Base-by-base conservation (phyloP, 2,888 invertebrate genomes). In the Acanthosepion lycidas region DNA sequence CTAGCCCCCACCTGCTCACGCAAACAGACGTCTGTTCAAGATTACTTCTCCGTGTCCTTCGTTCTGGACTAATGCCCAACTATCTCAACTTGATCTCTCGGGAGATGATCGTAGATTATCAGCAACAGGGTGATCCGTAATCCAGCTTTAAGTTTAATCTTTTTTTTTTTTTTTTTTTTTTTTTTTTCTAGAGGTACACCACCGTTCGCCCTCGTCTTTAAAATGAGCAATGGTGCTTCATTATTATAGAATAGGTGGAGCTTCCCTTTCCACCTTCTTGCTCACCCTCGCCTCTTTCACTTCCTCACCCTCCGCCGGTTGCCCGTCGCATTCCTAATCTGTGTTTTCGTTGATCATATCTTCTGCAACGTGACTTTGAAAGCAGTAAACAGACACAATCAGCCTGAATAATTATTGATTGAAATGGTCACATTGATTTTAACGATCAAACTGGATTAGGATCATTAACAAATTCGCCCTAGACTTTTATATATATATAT, bases 61-160 rank as follows among this genome's bases (percentile, higher is more conserved):
- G n/a, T 78, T 78, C 33, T 78, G 78, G 78, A 78, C 78, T 78
- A 78, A 78, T 78, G 78, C 78, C 78, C 78, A 78, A 18, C 42
- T 15, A 33, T 33, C 78, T 78, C 78, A 78, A n/a, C 12, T 33
- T 78, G 78, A 78, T 78, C 78, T 78, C 78, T n/a, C 23, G 78
- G 9, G 9, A 78, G 78, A 78, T 78, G 3, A 78, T 78, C 78
- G 78, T 78, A n/a, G 78, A 78, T 78, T 78, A 78, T 78, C 78
- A 33, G 12, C 59, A 6, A 59, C 78, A 15, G 26, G n/a, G 78
- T 78, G 78, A 78, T 78, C 78, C 78, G 28, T 78, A 78, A 78
- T 78, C 78, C 78, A 78, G 78, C 78, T 78, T 78, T n/a, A 78
- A 78, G n/a, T 78, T 78, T 78, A 78, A 78, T 78, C 78, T n/a